Evolutionary conservation across 1,140 invertebrate species (phyloP), one percentile per base, ranked within the genome.

Genomic region (Drosophila auraria): DNA sequence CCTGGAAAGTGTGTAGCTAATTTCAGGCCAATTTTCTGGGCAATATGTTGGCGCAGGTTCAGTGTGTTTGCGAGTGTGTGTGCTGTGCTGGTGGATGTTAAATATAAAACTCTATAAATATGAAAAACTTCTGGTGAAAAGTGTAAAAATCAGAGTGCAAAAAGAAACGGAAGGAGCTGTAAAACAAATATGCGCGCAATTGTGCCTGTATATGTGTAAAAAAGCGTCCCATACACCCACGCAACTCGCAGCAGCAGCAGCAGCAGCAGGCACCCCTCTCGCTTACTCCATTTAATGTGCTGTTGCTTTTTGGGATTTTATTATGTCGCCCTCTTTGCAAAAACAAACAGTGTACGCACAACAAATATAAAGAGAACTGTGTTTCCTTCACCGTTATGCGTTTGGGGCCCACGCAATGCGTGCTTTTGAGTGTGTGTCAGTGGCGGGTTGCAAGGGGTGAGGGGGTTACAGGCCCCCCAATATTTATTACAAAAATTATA

Each of bases 21-120:
- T 54, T 62, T 79, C 58, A 68, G 64, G 53, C 56, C 63, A 76
- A 62, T 33, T 45, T 33, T 25, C 40, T 45, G 25, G 47, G 65
- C 83, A 86, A 86, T 87, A 83, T 87, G 83, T 83, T 87, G 83
- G 77, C 77, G 81, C 80, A 87, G 83, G 83, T 87, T 87, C 83
- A 73, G 77, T 64, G 62, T 63, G 59, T 84, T 81, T 81, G 78
- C 69, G 63, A 62, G 36, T 38, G 69, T 47, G 45, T 49, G 53
- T 38, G 49, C 27, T 33, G 54, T 40, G 51, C 30, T 25, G 33
- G 20, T 73, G 42, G 59, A 64, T 45, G 44, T 73, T 71, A 82
- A 84, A 86, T 84, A 64, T 82, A 73, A 60, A 69, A 68, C 64
- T 68, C 61, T 53, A 68, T 69, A 71, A 71, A 69, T 54, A 71